Evolutionary conservation across 37 sponge, comb jelly and placozoan species (phyloP), one percentile per base, ranked within the genome.

Genomic region (Cliona cf. orientalis): DNA sequence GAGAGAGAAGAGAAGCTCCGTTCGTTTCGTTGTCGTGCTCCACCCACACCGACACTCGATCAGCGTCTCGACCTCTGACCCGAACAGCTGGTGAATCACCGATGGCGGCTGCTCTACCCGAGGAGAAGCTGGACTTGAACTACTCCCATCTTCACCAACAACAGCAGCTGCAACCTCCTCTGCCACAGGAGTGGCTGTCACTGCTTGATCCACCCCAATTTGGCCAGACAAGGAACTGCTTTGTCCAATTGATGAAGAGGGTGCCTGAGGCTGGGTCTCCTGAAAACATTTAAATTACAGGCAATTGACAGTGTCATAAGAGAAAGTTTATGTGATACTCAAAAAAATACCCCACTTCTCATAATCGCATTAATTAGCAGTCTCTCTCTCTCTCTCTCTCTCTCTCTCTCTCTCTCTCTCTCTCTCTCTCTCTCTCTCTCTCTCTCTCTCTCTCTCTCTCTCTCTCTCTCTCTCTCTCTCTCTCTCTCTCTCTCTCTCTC

Each of bases 41-140:
- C 76, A 88, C 25, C 84, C 94, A 83, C 94, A 94, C 32, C 75
- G 49, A 34, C 94, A 94, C 49, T 46, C 68, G 37, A 72, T 86
- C 42, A 46, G 41, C 28, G 78, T 86, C 74, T 86, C 75, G 67
- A 94, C 72, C 46, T 82, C 65, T 37, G 72, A 80, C 39, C 79
- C 88, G 79, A 90, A 94, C 76, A 94, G 55, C 44, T 53, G 69
- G 74, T 90, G 63, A 4, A 94, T 41, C 3, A 75, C 46, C 5
- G 88, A 81, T 4, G 23, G 6, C 25, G 11, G 32, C 68, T 67
- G 3, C 55, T 28, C 34, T 1, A 31, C n/a, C 1, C n/a, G n/a
- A n/a, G n/a, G n/a, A n/a, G n/a, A n/a, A n/a, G n/a, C n/a, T n/a
- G n/a, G n/a, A n/a, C n/a, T n/a, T n/a, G n/a, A n/a, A n/a, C n/a